phyloP scores from a whole-genome alignment of 2,113 vertebrate species.

The Sylvietta virens region DNA sequence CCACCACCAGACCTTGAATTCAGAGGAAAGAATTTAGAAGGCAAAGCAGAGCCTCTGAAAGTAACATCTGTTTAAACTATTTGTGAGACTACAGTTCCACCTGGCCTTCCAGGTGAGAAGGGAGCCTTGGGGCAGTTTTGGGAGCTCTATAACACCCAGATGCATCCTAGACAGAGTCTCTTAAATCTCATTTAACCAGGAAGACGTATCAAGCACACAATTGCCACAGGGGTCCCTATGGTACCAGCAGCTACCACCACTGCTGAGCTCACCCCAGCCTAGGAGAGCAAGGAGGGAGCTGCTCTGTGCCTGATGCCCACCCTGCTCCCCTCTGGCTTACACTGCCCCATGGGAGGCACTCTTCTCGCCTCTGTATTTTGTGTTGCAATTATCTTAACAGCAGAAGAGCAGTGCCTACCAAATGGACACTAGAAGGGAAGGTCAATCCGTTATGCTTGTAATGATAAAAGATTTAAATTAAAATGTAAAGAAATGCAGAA shows the following conservation, averaged over 20 bases:
- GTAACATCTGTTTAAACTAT: neutral
- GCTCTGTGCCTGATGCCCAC: neutral
- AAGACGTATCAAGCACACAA: fast-evolving
- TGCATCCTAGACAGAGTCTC: fast-evolving
- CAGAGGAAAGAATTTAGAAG: neutral
- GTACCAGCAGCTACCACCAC: neutral
- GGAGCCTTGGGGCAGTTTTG: neutral
- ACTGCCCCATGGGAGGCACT: no score
- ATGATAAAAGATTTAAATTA: neutral
- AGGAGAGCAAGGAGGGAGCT: neutral
- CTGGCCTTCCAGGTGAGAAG: neutral
- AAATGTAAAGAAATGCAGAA: neutral
- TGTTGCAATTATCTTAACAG: neutral
- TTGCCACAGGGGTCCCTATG: fast-evolving
- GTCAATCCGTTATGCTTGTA: neutral
- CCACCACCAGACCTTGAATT: fast-evolving
- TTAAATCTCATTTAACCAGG: neutral
- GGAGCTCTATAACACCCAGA: neutral
- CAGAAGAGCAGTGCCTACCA: neutral
- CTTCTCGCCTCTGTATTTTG: fast-evolving
- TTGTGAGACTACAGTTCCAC: neutral
- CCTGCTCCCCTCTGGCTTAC: neutral
- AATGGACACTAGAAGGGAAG: neutral
- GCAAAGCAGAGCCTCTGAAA: neutral
- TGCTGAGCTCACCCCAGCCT: neutral